phyloP scores from a whole-genome alignment of 2,888 invertebrate species.

The Gymnoscelis rufifasciata region DNA sequence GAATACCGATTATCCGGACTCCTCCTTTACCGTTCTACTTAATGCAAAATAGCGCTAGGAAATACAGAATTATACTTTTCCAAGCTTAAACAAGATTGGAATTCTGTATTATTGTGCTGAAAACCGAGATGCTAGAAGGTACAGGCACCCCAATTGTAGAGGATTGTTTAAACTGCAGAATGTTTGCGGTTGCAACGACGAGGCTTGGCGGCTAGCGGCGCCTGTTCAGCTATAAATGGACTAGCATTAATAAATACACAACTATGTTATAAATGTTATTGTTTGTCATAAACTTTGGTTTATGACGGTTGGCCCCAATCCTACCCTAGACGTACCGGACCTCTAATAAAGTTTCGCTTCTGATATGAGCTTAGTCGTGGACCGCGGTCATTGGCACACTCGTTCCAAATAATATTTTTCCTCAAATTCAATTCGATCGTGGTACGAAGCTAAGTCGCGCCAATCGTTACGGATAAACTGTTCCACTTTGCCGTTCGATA shows the following conservation, averaged over 20 bases:
- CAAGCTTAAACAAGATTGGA: background rate
- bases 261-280: conserved; percentile 76
- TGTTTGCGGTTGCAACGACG: conserved; percentile 49
- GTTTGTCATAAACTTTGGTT: conserved; percentile 75
- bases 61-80: too few species aligned
- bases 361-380: conserved; percentile 43
- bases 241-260: conserved; percentile 72
- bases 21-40: too few species aligned
- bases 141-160: background rate
- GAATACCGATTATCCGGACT: background rate
- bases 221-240: conserved; percentile 65
- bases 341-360: conserved; percentile 64
- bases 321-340: conserved; percentile 51
- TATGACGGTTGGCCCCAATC: conserved; percentile 61
- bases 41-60: too few species aligned
- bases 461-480: conserved; percentile 38
- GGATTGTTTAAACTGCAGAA: conserved; percentile 25
- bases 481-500: conserved; percentile 36
- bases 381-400: conserved; percentile 42
- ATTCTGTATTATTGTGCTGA: conserved; percentile 16
- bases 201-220: conserved; percentile 51
- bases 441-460: conserved; percentile 25
- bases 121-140: conserved; percentile 6
- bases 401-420: conserved; percentile 32
- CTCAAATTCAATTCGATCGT: conserved; percentile 11